A percentile compares a stretch with the other conserved stretches of the same genome.
Evolutionary conservation across 2,888 invertebrate species (phyloP).

Genomic region (Poecilobothrus nobilitatus): DNA sequence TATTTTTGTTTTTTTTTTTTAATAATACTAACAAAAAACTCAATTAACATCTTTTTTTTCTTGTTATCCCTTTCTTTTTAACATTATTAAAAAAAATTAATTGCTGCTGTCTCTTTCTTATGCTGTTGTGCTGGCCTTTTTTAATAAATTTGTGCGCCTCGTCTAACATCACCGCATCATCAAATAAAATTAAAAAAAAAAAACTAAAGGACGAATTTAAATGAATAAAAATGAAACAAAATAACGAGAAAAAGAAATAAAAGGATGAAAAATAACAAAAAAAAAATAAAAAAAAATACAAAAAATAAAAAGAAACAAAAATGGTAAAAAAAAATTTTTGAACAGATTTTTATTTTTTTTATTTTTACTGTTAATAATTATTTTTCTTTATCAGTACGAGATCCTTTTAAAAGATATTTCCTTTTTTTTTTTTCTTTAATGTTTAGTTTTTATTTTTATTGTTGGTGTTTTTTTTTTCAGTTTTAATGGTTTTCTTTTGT

Average conservation of each 20-base stretch:
- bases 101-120: not conserved
- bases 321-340: not conserved
- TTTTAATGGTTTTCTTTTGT: no score
- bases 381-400: not conserved
- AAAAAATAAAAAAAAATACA: not conserved
- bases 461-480: not conserved
- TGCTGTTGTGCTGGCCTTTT: not conserved
- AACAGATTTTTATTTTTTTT: slow-evolving; percentile 10
- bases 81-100: not conserved
- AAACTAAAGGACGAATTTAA: not conserved
- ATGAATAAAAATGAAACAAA: slow-evolving; percentile 6
- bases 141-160: not conserved
- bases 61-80: not conserved
- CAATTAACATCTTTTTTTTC: slow-evolving; percentile 9
- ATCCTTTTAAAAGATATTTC: not conserved
- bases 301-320: not conserved
- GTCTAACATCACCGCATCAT: not conserved
- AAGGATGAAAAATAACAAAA: not conserved
- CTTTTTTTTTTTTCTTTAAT: slow-evolving; percentile 2
- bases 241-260: not conserved
- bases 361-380: not conserved
- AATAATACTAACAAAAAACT: slow-evolving; percentile 5
- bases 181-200: not conserved
- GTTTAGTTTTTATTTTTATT: not conserved
- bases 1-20: no score